These are phyloP conservation scores for Gobius niger DNA, from an alignment of 2,113 vertebrate species.

Conservation along the genomic window DNA sequence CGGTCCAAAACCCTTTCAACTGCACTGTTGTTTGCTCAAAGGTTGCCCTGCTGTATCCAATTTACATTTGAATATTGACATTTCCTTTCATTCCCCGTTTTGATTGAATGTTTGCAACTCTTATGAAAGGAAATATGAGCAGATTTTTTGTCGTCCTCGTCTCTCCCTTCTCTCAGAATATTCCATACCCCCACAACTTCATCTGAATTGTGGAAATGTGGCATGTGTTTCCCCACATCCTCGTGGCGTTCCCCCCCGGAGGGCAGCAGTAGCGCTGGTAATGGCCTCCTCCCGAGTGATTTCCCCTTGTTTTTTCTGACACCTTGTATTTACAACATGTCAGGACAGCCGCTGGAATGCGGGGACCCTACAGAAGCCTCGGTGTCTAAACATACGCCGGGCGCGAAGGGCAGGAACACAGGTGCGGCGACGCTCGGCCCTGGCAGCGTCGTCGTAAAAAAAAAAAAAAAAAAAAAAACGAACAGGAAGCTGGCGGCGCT, in stretches of 20 bases:
- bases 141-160: too few relatives aligned
- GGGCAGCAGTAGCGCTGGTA: constrained; percentile 22
- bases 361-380: constrained; percentile 68
- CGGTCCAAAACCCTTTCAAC: too few relatives aligned
- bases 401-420: constrained; percentile 10
- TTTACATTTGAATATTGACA: too few relatives aligned
- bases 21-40: too few relatives aligned
- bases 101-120: too few relatives aligned
- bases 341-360: constrained; percentile 93
- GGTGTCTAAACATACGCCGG: constrained; percentile 42
- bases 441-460: constrained; percentile 30
- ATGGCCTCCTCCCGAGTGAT: constrained; percentile 43
- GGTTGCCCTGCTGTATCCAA: too few relatives aligned
- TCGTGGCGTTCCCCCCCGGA: not conserved
- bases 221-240: too few relatives aligned
- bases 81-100: too few relatives aligned
- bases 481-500: not conserved
- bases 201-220: too few relatives aligned
- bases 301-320: constrained; percentile 67
- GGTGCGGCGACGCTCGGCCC: constrained; percentile 19
- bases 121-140: too few relatives aligned
- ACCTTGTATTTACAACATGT: constrained; percentile 85
- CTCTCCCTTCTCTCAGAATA: too few relatives aligned
- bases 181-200: too few relatives aligned
- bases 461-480: constrained; percentile 18